These are phyloP conservation scores for Gastrophryne carolinensis DNA, from an alignment of 2,797 vertebrate genomes.

Conservation along the genomic window DNA sequence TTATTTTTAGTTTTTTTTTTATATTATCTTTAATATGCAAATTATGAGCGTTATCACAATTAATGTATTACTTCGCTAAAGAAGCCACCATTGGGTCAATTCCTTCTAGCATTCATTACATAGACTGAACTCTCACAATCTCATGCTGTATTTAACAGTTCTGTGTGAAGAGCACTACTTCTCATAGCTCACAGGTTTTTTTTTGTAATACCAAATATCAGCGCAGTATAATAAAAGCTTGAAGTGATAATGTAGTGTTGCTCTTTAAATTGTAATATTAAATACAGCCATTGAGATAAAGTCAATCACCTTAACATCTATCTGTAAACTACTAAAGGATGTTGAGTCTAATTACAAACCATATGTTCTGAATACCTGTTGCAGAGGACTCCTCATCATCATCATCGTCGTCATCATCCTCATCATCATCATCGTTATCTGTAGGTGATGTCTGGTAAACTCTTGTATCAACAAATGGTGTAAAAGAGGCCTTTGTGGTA, in stretches of 20 bases:
- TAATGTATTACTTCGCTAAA: neutral
- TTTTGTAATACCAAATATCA: no score
- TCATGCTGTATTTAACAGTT: no score
- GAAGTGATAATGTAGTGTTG: neutral
- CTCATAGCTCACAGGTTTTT: no score
- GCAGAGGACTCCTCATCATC: conserved; percentile 77
- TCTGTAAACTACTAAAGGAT: neutral
- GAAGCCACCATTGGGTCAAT: conserved; percentile 17
- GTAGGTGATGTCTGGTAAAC: conserved; percentile 97
- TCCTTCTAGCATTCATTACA: conserved; percentile 18
- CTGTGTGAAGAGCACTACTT: no score
- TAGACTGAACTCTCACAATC: neutral
- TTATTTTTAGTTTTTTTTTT: no score
- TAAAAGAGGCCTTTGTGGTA: conserved; percentile 94
- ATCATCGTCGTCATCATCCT: conserved; percentile 73
- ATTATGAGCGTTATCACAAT: no score
- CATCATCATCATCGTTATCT: conserved; percentile 82
- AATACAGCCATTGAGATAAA: neutral
- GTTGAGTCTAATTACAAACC: conserved; percentile 20
- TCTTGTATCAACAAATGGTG: conserved; percentile 92
- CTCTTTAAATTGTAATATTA: neutral
- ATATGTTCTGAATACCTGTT: conserved; percentile 68
- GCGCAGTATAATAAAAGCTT: no score
- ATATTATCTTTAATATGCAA: no score
- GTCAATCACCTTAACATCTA: conserved; percentile 15